Evolutionary conservation across 1,140 invertebrate genomes (phyloP), one percentile per base, ranked within the genome.

Genomic region (Lasioglossum baleicum): DNA sequence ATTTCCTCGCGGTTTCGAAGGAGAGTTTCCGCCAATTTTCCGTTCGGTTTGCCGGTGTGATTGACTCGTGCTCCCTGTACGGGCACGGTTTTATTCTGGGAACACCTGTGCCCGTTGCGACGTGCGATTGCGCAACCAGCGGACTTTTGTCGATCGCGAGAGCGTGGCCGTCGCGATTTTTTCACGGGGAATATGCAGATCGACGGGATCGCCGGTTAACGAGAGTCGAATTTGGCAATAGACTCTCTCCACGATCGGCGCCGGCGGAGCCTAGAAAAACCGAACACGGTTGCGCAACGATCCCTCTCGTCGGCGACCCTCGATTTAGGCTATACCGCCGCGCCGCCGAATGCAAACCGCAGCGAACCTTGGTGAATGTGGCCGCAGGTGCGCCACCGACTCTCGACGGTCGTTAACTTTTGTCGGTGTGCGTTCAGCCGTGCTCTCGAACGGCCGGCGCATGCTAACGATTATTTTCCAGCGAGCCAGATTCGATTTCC

Each of bases 391-490:
- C 51, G 51, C 51, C 51, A 53, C 15, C 15, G 51, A 20, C 51
- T 48, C 44, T 53, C 51, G 51, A 53, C 15, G 51, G 51, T 53
- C 51, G 51, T 53, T 53, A 53, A 53, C 51, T 53, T 53, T 53
- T 53, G 51, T 20, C 51, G 17, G 17, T 58, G 56, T 58, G 56
- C 56, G 56, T 58, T n/a, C 53, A 76, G 58, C 71, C 51, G 51
- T 75, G 44, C 44, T 75, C 13, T 26, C 20, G 40, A 71, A 65
- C 67, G 61, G 48, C 10, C 22, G 20, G 63, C 61, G 64, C 65
- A 65, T 70, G 53, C 65, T 82, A 82, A 82, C 64, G 68, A 85
- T 83, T 75, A 81, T 85, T 81, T 81, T 83, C 73, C 73, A 83
- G 15, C 83, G 60, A 71, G 70, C 69, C 78, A 80, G 69, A 81